Conservation (phyloP, 1,140 invertebrate genomes). For the Meloidogyne chitwoodi region DNA sequence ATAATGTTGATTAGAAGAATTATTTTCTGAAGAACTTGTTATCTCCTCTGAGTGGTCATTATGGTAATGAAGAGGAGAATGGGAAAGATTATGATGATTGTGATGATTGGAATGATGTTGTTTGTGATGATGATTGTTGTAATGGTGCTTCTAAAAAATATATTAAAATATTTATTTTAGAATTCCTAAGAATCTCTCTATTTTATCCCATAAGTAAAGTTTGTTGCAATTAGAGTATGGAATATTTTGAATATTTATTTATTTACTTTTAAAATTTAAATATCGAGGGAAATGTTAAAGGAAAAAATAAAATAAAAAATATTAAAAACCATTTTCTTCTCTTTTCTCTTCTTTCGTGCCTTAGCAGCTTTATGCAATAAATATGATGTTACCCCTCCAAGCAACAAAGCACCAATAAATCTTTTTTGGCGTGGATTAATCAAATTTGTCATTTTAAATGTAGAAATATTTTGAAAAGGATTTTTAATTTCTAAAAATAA, state of each 20-base stretch:
- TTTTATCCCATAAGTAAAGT: no score
- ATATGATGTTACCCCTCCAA: neutral
- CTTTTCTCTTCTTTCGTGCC: neutral
- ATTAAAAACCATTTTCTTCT: neutral
- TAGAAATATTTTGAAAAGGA: no score
- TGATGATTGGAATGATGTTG: neutral
- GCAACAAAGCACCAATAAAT: neutral
- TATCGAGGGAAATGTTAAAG: no score
- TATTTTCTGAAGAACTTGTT: neutral
- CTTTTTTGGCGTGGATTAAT: neutral
- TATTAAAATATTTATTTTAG: no score
- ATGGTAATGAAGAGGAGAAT: neutral
- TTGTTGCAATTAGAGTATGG: no score
- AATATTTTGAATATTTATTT: neutral
- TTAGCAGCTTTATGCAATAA: neutral
- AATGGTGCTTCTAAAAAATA: no score
- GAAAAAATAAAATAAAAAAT: neutral
- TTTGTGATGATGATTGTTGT: no score
- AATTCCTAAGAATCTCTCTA: no score
- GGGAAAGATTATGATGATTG: neutral
- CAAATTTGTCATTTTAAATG: no score
- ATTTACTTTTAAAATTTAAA: no score
- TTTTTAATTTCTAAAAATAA: no score
- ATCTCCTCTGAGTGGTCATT: neutral
- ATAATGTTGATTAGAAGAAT: neutral